These are phyloP conservation scores for Griposia aprilina DNA, from an alignment of 2,888 invertebrate species.

Conservation along the genomic window DNA sequence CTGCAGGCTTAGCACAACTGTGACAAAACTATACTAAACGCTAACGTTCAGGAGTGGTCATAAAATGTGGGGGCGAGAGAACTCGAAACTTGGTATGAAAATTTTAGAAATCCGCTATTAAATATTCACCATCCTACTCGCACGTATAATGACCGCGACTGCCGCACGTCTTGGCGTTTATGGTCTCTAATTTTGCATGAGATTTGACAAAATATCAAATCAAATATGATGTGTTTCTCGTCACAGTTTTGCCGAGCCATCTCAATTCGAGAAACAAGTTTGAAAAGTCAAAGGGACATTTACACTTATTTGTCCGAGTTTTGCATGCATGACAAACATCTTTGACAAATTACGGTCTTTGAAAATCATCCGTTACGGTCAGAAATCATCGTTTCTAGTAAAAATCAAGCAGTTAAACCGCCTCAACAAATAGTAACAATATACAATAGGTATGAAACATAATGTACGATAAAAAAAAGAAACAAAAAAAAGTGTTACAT, in stretches of 20 bases:
- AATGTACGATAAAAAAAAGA: slow-evolving; percentile 36
- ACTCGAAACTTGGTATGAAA: neutral
- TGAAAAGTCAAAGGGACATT: slow-evolving; percentile 20
- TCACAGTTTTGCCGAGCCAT: slow-evolving; percentile 7
- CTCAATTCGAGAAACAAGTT: slow-evolving; percentile 28
- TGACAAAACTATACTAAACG: slow-evolving; percentile 20
- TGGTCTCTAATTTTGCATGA: slow-evolving; percentile 1
- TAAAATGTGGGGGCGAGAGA: neutral
- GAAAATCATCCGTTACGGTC: slow-evolving; percentile 1
- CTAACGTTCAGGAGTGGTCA: neutral
- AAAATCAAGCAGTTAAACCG: slow-evolving; percentile 46
- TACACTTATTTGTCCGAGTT: slow-evolving; percentile 23
- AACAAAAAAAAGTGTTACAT: slow-evolving; percentile 29
- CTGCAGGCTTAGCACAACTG: neutral
- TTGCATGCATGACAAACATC: slow-evolving; percentile 26
- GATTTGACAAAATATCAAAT: slow-evolving; percentile 12
- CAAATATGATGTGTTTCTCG: neutral
- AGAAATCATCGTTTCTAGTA: slow-evolving; percentile 24
- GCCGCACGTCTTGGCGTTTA: neutral
- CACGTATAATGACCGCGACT: neutral
- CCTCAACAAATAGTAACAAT: slow-evolving; percentile 62
- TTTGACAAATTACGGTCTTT: slow-evolving; percentile 11
- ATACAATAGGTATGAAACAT: slow-evolving; percentile 48
- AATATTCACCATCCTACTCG: neutral
- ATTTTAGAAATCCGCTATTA: neutral